Base-by-base conservation (phyloP, 2,113 vertebrate species). In the Chionis minor region DNA sequence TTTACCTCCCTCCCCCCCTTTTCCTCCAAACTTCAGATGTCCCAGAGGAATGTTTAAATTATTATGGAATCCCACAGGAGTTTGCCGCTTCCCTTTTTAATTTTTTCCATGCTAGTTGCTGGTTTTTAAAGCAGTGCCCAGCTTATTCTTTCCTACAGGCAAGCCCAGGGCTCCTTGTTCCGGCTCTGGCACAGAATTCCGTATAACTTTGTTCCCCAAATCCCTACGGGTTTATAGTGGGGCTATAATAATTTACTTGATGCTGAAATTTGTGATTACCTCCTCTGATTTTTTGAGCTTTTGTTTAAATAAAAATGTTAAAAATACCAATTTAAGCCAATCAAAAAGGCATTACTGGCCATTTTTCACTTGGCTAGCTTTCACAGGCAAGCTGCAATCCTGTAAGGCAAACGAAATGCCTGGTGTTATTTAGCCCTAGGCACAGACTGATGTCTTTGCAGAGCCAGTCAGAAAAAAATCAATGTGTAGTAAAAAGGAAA, bases 41-140 rank as follows among this genome's bases (percentile, higher is more conserved):
- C 95, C 74, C 92, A 38, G 72, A 94, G 97, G 95, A 94, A 85
- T 73, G 97, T 90, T 92, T 62, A 63, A 83, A 91, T 56, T 54
- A 58, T 74, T 70, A 85, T 8, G 62, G 86, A 90, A 54, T 58
- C 94, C 95, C 96, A 35, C 44, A 81, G 94, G 92, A 73, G 88
- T 81, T 58, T 33, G 81, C 51, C 7, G 24, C 66, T 94, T 96
- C 96, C 96, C 88, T 52, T 91, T 59, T 73, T 75, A 88, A 81
- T 82, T 75, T 38, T 33, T 91, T 94, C 95, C 33, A 35, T 85
- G 72, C 63, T 81, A 7, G 67, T 81, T 62, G 67, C 78, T 83
- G 51, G 2, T 73, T 84, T 87, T 88, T 82, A 52, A 90, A 95
- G 81, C 90, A n/a, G 63, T 78, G 81, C 93, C 94, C 93, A 56